Conservation (phyloP, 2,113 vertebrate genomes). For the Charina bottae region DNA sequence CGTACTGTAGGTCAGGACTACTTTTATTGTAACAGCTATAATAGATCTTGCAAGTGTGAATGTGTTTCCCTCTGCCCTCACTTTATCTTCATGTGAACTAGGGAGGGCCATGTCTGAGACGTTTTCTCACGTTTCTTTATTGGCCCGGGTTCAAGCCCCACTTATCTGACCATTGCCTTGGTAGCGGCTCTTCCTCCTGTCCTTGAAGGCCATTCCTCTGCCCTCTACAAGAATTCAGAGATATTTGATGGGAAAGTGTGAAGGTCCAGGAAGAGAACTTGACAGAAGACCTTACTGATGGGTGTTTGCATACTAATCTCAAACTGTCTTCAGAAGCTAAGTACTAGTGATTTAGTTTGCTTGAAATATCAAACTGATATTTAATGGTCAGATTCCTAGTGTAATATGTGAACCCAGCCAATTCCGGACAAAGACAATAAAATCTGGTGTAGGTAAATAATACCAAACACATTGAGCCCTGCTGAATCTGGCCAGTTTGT, state of each 20-base stretch:
- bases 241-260: constrained; percentile 50
- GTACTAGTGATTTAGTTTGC: constrained; percentile 39
- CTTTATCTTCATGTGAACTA: background rate
- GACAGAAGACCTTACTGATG: constrained; percentile 62
- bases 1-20: background rate
- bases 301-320: constrained; percentile 45
- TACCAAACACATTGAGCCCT: background rate
- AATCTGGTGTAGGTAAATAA: background rate
- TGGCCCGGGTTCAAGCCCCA: background rate
- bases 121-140: background rate
- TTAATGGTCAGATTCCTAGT: constrained; percentile 53
- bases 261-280: constrained; percentile 41
- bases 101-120: too few species aligned
- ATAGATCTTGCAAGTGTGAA: background rate
- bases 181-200: background rate
- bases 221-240: constrained; percentile 57
- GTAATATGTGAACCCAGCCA: background rate
- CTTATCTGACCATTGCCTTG: background rate
- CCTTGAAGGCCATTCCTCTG: background rate
- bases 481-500: background rate
- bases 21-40: background rate
- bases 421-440: background rate
- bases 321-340: constrained; percentile 35
- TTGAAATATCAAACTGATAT: constrained; percentile 38
- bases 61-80: background rate